Evolutionary conservation across 37 sponge, comb jelly and placozoan genomes (phyloP).

Genomic region (Bolinopsis microptera): DNA sequence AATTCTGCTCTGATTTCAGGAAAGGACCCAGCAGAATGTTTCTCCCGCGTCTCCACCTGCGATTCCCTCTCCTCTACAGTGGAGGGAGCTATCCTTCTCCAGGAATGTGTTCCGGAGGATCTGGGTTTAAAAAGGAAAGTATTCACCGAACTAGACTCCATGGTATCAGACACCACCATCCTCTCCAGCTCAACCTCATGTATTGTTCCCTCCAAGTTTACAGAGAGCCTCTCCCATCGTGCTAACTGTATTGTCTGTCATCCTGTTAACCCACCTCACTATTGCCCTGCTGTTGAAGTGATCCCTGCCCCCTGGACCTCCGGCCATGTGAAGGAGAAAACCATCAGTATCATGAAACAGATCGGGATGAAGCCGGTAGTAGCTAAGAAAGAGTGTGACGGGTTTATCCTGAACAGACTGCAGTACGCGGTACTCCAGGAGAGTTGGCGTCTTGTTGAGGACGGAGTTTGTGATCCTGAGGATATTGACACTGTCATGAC

Average conservation of each 20-base stretch:
- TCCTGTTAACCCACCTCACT: slow-evolving; percentile 73
- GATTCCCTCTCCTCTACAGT: slow-evolving; percentile 71
- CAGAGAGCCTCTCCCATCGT: slow-evolving; percentile 76
- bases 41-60: slow-evolving; percentile 60
- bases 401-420: slow-evolving; percentile 89
- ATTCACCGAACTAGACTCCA: slow-evolving; percentile 75
- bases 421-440: slow-evolving; percentile 98
- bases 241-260: slow-evolving; percentile 89
- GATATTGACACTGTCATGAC: slow-evolving; percentile 87
- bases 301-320: slow-evolving; percentile 84
- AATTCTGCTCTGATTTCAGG: slow-evolving; percentile 46
- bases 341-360: slow-evolving; percentile 72
- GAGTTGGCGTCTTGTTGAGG: slow-evolving; percentile 88
- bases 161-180: slow-evolving; percentile 73
- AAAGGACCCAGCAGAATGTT: slow-evolving; percentile 68
- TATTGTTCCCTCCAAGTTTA: slow-evolving; percentile 82
- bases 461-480: slow-evolving; percentile 92
- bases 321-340: slow-evolving; percentile 53
- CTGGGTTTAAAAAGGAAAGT: slow-evolving; percentile 83
- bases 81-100: slow-evolving; percentile 77
- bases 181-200: slow-evolving; percentile 92
- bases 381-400: slow-evolving; percentile 87
- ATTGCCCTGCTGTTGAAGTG: slow-evolving; percentile 77
- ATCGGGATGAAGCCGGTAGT: slow-evolving; percentile 86
- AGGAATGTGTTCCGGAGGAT: slow-evolving; percentile 94